Evolutionary conservation across 2,113 vertebrate genomes (phyloP), one percentile per base, ranked within the genome.

Genomic region (Colossoma macropomum): DNA sequence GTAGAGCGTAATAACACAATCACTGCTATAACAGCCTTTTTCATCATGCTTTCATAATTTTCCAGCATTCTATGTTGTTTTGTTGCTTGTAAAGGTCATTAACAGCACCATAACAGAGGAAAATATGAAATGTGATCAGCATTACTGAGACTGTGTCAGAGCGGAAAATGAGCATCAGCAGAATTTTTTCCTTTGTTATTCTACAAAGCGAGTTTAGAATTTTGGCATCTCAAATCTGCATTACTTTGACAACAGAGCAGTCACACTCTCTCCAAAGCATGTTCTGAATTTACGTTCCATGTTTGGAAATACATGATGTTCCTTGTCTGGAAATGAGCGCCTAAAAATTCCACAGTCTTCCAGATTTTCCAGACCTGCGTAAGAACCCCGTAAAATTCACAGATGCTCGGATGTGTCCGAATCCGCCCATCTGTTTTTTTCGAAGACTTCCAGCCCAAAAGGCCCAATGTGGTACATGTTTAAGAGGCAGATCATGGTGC

Each of bases 351-450:
- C 54, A 56, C 4, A 23, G 5, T 7, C n/a, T 62, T 62, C 1
- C 59, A 62, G n/a, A 62, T 62, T 62, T 62, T 62, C n/a, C n/a
- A 62, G 59, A 27, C 23, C 59, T 27, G n/a, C 10, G 11, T 27
- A 12, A 13, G 59, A 62, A 32, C 41, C 62, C n/a, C 38, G 63
- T 77, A 45, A 70, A 75, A 59, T n/a, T 73, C 28, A 38, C 63
- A 63, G 19, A 17, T 69, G 15, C 63, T 71, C 66, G 30, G 74
- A 59, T n/a, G 28, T 27, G n/a, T 75, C 75, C 34, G 21, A 77
- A 82, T 28, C 52, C 23, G 15, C 54, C 68, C 45, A 52, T 81
- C 79, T 83, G 66, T 32, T 85, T 80, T 82, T 34, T 62, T 13
- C 59, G 12, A 82, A 23, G 41, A 68, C 68, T 56, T 72, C 34